These are phyloP conservation scores for Ophioninae sp. DNA, from an alignment of 2,888 invertebrate genomes.

Conservation along the genomic window DNA sequence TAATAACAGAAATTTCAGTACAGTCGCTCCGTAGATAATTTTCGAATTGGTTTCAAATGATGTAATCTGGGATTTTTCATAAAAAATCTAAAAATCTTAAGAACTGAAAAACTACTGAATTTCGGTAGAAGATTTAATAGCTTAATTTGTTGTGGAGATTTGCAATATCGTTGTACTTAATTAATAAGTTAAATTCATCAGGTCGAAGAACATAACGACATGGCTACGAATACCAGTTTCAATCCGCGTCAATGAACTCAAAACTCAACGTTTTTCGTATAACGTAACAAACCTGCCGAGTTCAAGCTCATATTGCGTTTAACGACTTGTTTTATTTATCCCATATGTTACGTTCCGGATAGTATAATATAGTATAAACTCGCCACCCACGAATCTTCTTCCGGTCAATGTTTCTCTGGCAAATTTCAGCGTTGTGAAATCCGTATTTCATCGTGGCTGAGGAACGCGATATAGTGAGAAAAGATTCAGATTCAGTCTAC, in stretches of 20 bases:
- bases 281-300: constrained; percentile 34
- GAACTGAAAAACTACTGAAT: too few relatives aligned
- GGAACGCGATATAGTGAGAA: constrained; percentile 4
- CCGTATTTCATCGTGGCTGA: too few relatives aligned
- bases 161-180: neutral
- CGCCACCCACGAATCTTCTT: constrained; percentile 17
- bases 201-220: constrained; percentile 52
- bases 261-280: constrained; percentile 11
- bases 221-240: neutral
- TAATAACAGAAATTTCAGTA: too few relatives aligned
- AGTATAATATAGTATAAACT: constrained; percentile 42
- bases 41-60: too few relatives aligned
- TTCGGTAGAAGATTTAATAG: too few relatives aligned
- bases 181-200: neutral
- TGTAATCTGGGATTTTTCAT: too few relatives aligned
- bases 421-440: constrained; percentile 8
- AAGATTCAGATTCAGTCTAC: constrained; percentile 17
- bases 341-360: constrained; percentile 48
- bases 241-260: constrained; percentile 17
- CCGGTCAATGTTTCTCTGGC: constrained; percentile 1
- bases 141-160: neutral
- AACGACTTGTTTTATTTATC: constrained; percentile 61
- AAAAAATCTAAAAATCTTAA: too few relatives aligned
- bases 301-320: constrained; percentile 63
- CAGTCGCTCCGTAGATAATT: too few relatives aligned